phyloP scores from a whole-genome alignment of 2,888 invertebrate species.

The Polymixis lichenea region DNA sequence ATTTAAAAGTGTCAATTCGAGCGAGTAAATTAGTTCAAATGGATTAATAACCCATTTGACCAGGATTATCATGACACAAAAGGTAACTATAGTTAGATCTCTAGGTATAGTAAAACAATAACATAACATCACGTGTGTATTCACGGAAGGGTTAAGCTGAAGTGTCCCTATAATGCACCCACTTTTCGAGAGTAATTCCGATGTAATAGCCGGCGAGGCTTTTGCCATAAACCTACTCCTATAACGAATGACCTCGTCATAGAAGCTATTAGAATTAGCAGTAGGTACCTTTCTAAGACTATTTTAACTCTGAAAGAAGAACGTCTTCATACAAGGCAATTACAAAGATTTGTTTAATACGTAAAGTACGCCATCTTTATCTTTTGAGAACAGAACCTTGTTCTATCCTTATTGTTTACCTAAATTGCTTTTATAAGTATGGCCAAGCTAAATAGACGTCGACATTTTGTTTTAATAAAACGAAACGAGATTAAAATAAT shows the following conservation, averaged over 20 bases:
- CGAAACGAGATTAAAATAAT: conserved; percentile 20
- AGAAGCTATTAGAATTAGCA: not conserved
- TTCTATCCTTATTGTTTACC: not conserved
- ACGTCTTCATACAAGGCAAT: too few species aligned
- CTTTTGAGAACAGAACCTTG: not conserved
- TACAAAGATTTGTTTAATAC: not conserved
- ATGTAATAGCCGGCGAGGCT: too few species aligned
- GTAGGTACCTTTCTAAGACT: too few species aligned
- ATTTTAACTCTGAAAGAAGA: not conserved
- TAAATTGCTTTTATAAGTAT: conserved; percentile 23
- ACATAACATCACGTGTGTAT: too few species aligned
- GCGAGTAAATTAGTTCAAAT: too few species aligned
- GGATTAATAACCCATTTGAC: not conserved
- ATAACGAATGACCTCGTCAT: not conserved
- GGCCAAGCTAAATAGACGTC: not conserved
- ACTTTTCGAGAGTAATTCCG: too few species aligned
- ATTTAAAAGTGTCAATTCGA: too few species aligned
- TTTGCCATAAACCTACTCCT: not conserved
- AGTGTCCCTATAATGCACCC: too few species aligned
- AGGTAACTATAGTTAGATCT: not conserved
- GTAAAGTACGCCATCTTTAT: not conserved
- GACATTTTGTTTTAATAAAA: conserved; percentile 15
- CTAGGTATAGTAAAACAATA: too few species aligned
- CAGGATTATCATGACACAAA: not conserved
- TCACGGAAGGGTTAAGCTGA: too few species aligned